phyloP scores from a whole-genome alignment of 2,113 vertebrate genomes.

The Vidua chalybeata region DNA sequence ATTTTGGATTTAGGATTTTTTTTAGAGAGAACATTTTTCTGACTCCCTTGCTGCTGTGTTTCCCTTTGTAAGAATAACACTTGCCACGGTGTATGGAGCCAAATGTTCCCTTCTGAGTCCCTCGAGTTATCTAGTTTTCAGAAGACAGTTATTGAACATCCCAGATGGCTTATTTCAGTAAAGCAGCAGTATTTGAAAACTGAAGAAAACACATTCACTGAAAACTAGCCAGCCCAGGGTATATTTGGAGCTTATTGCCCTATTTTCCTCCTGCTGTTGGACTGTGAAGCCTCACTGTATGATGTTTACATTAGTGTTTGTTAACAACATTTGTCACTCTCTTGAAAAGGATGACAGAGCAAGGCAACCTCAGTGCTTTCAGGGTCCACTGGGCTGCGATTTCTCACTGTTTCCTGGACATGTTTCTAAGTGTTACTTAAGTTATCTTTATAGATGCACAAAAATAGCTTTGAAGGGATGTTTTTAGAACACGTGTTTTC shows the following conservation, averaged over 20 bases:
- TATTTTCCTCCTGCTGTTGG: neutral
- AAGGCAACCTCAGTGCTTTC: neutral
- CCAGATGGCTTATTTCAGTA: neutral
- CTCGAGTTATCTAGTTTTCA: neutral
- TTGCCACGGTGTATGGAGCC: neutral
- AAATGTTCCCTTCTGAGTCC: slow-evolving; percentile 7
- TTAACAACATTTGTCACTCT: neutral
- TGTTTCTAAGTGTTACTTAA: neutral
- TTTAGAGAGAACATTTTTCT: neutral
- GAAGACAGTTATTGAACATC: slow-evolving; percentile 14
- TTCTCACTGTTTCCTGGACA: neutral
- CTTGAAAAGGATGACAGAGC: neutral
- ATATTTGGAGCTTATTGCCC: neutral
- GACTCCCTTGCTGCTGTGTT: neutral
- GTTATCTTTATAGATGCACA: neutral
- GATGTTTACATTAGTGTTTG: neutral
- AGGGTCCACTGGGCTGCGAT: neutral
- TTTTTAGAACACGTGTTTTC: neutral
- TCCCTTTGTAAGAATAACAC: slow-evolving; percentile 23
- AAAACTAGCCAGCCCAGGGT: neutral
- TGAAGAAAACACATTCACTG: neutral
- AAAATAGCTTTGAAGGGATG: slow-evolving; percentile 10
- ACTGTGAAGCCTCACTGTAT: neutral
- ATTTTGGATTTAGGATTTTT: neutral
- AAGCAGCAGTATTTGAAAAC: neutral